Evolutionary conservation across 2,888 invertebrate genomes (phyloP), one percentile per base, ranked within the genome.

Genomic region (Biston betularia): DNA sequence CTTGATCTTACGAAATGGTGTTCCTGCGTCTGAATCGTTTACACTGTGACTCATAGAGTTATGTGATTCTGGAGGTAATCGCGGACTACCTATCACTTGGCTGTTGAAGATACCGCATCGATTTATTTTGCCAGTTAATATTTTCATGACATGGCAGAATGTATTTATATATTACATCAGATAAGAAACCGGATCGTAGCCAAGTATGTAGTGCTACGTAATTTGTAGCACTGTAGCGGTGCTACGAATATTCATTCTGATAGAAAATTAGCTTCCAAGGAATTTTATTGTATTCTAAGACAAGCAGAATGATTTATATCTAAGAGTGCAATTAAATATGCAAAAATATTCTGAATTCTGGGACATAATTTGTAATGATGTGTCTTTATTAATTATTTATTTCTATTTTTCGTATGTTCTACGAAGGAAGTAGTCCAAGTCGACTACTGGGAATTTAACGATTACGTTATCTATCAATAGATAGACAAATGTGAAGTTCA

Each of bases 61-160:
- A 79, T 73, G 76, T 70, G 67, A 65, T 62, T 77, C 78, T 81
- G 71, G 83, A 85, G 85, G 87, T 86, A 85, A 78, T 71, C 72
- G 61, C 63, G 59, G 65, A 70, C 67, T 46, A 66, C 62, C 46
- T 48, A 66, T 64, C 46, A 61, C 64, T 69, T 69, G 65, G 68
- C 68, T 45, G 15, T 45, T 62, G 65, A 65, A 49, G 60, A 69
- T 69, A 72, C 70, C 74, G 76, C 75, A 79, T 77, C 75, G 60
- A 67, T 63, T 61, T 66, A 54, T 52, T 70, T 50, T 33, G 49
- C 65, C 65, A 49, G 42, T 44, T 50, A 65, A 58, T 64, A 60
- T 65, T 58, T 55, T 54, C 49, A 58, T 54, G 64, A 42, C 53
- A 54, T 49, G 54, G 38, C 38, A 4, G 45, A 46, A 58, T 54